Evolutionary conservation across 2,113 vertebrate species (phyloP).

Genomic region (Microcebus tavaratra): DNA sequence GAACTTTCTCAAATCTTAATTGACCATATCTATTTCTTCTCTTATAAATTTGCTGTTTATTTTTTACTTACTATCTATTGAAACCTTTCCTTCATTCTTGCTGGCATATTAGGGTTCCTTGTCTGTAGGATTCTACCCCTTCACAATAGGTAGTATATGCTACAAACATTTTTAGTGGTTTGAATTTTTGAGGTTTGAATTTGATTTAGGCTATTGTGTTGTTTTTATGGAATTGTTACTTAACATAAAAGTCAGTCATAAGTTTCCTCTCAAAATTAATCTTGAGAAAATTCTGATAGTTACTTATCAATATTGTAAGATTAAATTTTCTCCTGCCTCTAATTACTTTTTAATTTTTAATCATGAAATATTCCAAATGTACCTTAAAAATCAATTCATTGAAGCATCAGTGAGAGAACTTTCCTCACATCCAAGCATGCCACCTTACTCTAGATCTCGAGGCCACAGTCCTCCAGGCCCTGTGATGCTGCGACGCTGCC

Average conservation of each 20-base stretch:
- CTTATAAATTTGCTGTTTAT: not conserved
- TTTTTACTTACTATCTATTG: not conserved
- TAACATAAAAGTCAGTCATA: conserved; percentile 26
- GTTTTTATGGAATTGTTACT: conserved; percentile 16
- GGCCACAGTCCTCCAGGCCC: not conserved
- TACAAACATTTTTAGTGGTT: not conserved
- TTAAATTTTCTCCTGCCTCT: conserved; percentile 29
- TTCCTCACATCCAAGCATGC: not conserved
- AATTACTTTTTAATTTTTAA: not conserved
- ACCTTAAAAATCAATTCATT: not conserved
- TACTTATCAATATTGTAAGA: not conserved
- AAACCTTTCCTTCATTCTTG: not conserved
- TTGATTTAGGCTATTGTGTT: not conserved
- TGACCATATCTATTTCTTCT: not conserved
- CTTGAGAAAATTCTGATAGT: conserved; percentile 32
- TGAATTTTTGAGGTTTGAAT: not conserved
- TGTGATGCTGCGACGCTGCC: fast-evolving
- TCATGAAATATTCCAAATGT: not conserved
- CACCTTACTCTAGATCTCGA: not conserved
- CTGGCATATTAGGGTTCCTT: not conserved
- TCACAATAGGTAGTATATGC: not conserved
- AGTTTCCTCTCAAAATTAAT: not conserved
- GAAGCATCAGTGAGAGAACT: not conserved
- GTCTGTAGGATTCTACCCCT: not conserved
- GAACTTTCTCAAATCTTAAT: not conserved